Evolutionary conservation across 92 coral and sea anemone genomes (phyloP).

Genomic region (Phymanthus crucifer): DNA sequence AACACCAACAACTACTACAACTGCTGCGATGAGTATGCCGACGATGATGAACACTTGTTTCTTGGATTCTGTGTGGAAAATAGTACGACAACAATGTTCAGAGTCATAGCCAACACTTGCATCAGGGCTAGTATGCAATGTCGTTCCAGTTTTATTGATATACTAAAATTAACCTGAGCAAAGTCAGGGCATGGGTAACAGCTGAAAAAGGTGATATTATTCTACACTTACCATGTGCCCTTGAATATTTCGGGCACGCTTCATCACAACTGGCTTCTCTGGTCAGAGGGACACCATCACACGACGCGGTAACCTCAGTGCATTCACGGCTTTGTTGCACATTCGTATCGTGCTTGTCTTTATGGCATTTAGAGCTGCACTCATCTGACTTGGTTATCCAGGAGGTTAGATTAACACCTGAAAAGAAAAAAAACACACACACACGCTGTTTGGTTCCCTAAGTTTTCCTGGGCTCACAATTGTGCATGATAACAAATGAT

Average conservation of each 20-base stretch:
- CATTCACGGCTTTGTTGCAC: slow-evolving; percentile 12
- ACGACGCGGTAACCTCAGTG: slow-evolving; percentile 5
- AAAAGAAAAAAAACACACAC: neutral
- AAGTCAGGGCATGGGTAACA: neutral
- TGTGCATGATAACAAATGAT: too few species aligned
- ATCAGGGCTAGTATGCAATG: too few species aligned
- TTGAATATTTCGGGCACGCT: neutral
- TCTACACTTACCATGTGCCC: neutral
- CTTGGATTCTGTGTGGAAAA: neutral
- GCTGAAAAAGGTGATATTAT: neutral
- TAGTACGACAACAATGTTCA: neutral
- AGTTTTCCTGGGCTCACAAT: too few species aligned
- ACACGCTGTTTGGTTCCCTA: neutral
- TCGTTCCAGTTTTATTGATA: too few species aligned
- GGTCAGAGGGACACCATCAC: slow-evolving; percentile 27
- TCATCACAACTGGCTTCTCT: slow-evolving; percentile 14
- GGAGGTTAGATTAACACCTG: neutral
- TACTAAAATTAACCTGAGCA: too few species aligned
- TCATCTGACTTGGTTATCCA: neutral
- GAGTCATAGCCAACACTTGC: too few species aligned
- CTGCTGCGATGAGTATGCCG: neutral
- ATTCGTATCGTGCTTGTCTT: neutral
- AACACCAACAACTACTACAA: neutral
- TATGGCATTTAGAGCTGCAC: neutral
- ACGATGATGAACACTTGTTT: too few species aligned